Base-by-base conservation (phyloP, 1,140 invertebrate genomes). In the Parapsyche elsis region DNA sequence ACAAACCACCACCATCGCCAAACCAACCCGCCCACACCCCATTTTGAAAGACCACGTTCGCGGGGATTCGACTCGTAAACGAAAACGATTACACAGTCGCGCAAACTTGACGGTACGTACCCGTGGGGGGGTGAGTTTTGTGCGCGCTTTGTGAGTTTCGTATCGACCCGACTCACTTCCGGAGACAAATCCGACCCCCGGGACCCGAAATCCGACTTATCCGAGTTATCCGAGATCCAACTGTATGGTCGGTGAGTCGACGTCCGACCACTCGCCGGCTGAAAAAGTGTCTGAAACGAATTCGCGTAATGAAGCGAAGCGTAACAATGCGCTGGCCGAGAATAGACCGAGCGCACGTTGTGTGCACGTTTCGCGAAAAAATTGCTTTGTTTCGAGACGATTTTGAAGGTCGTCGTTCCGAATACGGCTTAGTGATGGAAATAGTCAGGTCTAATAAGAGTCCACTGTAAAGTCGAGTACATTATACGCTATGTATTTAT, bases 41-140 rank as follows among this genome's bases (percentile, higher is more conserved):
- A 16, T 21, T 61, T 61, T 61, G 24, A 19, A 67, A 19, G 23
- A 4, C 16, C 64, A 26, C 53, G 53, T 19, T 45, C 24, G 70
- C 30, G 70, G 70, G n/a, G 24, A 44, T 71, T 71, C 19, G 38
- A 75, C 23, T 64, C 57, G 57, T 64, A 59, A 77, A 77, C 75
- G 75, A 77, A 77, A 77, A 77, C 59, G 57, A 77, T 77, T 77
- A 77, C 75, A 77, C 49, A 30, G 24, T 67, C 64, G 64, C 64
- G 64, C 30, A 38, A 38, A 38, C 30, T 38, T 38, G 30, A 7
- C 30, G 30, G 30, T 38, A 38, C 30, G 30, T 38, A 38, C 30
- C 30, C 30, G 30, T 38, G 30, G 30, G 30, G 30, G 1, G 2
- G 30, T 4, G 30, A n/a, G n/a, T n/a, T 38, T 38, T 38, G 30